These are phyloP conservation scores for Chloroclystis v-ata DNA, from an alignment of 2,888 invertebrate genomes.

Conservation along the genomic window DNA sequence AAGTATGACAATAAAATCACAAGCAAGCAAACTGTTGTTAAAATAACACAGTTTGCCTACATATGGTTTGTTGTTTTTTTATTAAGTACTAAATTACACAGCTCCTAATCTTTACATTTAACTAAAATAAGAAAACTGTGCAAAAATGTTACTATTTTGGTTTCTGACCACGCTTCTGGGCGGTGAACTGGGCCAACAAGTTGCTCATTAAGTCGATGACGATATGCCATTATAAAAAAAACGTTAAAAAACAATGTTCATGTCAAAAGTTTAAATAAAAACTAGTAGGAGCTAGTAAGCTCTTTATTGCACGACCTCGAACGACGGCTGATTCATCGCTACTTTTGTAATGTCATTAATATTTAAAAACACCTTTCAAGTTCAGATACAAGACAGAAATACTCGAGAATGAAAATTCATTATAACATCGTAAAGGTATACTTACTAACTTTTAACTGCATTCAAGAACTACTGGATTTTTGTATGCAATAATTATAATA, in stretches of 20 bases:
- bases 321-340: constrained; percentile 1
- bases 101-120: too few relatives aligned
- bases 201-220: constrained; percentile 8
- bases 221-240: constrained; percentile 9
- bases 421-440: too few relatives aligned
- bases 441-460: too few relatives aligned
- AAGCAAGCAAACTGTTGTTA: too few relatives aligned
- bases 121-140: neutral
- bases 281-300: neutral
- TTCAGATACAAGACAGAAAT: too few relatives aligned
- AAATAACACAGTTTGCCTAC: too few relatives aligned
- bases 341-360: constrained; percentile 3
- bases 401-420: too few relatives aligned
- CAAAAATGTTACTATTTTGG: neutral
- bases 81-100: too few relatives aligned
- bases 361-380: neutral
- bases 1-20: too few relatives aligned
- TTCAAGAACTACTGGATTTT: too few relatives aligned
- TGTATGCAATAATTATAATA: too few relatives aligned
- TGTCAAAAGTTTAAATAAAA: constrained; percentile 14
- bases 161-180: neutral
- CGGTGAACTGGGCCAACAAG: neutral
- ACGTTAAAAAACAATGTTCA: constrained; percentile 11
- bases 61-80: too few relatives aligned
- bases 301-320: constrained; percentile 10